Evolutionary conservation across 1,140 invertebrate species (phyloP), one percentile per base, ranked within the genome.

Genomic region (Pogonomyrmex barbatus): DNA sequence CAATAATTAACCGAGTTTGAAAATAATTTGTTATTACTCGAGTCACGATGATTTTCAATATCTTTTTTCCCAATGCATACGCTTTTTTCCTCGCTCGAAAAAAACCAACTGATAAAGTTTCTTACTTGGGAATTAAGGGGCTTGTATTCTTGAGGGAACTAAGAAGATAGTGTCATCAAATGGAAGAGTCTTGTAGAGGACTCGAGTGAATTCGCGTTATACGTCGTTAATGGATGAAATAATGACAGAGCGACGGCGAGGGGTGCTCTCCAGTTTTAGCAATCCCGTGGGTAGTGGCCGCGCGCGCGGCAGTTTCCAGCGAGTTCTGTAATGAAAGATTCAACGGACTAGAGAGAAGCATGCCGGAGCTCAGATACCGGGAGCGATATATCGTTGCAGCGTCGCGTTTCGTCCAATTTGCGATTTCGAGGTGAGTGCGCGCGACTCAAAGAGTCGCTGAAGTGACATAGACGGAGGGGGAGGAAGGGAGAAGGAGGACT

Each of bases 311-410:
- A 83, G 68, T 83, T 83, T 75, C 68, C 42, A 75, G 79, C 56
- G 79, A 83, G 79, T 75, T 83, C 17, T 54, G 68, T 83, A 83
- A 83, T 83, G 79, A 83, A 83, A 83, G 79, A 83, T 83, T 83
- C 79, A 83, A 83, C 54, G 62, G 36, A 36, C 62, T 47, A 54
- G 62, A 67, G 62, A 67, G 36, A 47, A 52, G 62, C 47, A 52
- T 54, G 39, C 52, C 54, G 52, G 6, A 75, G 45, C 68, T 75
- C 68, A 75, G 56, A 83, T 68, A 81, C 65, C 30, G 54, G 45
- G 68, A 60, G 42, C 79, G 68, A 83, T 83, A 60, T 75, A 83
- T 83, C 54, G 79, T 4, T 50, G 65, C 8, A n/a, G 63, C 50
- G 24, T 73, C 68, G 79, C 45, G 68, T 75, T 83, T 83, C 79